phyloP scores from a whole-genome alignment of 2,888 invertebrate genomes.

The Hyposoter didymator region DNA sequence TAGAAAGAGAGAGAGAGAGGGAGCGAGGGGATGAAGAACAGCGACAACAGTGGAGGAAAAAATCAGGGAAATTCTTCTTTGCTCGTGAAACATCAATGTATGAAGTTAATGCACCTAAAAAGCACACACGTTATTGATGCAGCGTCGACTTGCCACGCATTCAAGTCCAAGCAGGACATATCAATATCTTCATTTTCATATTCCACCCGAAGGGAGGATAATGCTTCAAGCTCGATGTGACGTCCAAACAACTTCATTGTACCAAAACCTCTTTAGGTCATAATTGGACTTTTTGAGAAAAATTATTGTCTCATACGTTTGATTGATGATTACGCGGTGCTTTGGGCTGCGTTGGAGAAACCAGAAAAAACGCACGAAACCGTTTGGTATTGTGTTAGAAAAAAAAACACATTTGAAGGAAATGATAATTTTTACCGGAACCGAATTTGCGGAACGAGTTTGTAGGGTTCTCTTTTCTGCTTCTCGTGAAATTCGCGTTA shows the following conservation, averaged over 20 bases:
- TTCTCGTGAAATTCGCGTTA: neutral
- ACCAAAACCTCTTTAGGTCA: neutral
- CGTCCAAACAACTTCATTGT: neutral
- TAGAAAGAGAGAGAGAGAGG: neutral
- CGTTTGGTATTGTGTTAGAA: neutral
- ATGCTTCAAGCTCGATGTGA: neutral
- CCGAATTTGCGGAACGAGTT: neutral
- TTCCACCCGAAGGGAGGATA: no score
- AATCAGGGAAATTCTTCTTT: conserved; percentile 37
- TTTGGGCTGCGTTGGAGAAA: no score
- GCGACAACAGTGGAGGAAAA: conserved; percentile 7
- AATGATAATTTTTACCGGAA: neutral
- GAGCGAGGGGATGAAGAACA: neutral
- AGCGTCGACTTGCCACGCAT: conserved; percentile 34
- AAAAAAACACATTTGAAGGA: neutral
- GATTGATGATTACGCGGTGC: no score
- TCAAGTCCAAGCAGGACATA: neutral
- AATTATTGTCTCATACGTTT: no score
- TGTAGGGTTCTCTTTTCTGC: neutral
- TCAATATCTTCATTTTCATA: neutral
- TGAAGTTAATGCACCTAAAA: conserved; percentile 38
- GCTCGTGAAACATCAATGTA: no score
- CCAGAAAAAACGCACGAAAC: no score
- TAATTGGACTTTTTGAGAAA: no score
- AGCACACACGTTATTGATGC: conserved; percentile 56